Base-by-base conservation (phyloP, 2,797 vertebrate genomes). In the Pangasius sanitwongsei region DNA sequence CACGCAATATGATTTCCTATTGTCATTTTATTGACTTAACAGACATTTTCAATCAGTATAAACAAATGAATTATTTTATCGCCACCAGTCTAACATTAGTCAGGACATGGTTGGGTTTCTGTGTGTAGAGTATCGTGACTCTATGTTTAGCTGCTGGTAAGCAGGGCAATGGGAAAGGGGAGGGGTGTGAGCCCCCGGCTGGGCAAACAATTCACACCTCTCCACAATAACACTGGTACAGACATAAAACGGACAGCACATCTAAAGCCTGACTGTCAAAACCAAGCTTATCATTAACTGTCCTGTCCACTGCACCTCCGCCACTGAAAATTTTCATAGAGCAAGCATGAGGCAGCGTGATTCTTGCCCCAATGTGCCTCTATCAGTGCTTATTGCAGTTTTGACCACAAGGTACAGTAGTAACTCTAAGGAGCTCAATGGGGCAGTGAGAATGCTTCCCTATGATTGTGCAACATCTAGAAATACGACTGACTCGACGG, bases 1-100 rank as follows among this genome's bases (percentile, higher is more conserved):
- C 31, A 31, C 57, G 28, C 55, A 78, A 41, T 83, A 59, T 20
- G 41, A 11, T 90, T 77, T 87, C 48, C 80, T 12, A 57, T 77
- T 25, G 82, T 72, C 28, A 59, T 75, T 44, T 85, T 87, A 85
- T 44, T 44, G 44, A 44, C 44, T 7, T 44, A 44, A 7, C 44
- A 44, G 44, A 44, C 44, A 44, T 44, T 44, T 44, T 44, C 44
- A 44, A 44, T 44, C 44, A 44, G 44, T 44, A 44, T 44, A 44
- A 44, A 44, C 6, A 44, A 44, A 44, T 8, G 6, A 44, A 7
- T 44, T 44, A 44, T 7, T 44, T 44, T 44, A 44, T 44, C 44
- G 0, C 44, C 44, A 44, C 6, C 44, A 44, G 44, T 44, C 44
- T 44, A 44, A 44, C 44, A 44, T 44, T 44, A 44, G 44, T 44